Evolutionary conservation across 2,888 invertebrate species (phyloP).

Genomic region (Eugnorisma glareosa): DNA sequence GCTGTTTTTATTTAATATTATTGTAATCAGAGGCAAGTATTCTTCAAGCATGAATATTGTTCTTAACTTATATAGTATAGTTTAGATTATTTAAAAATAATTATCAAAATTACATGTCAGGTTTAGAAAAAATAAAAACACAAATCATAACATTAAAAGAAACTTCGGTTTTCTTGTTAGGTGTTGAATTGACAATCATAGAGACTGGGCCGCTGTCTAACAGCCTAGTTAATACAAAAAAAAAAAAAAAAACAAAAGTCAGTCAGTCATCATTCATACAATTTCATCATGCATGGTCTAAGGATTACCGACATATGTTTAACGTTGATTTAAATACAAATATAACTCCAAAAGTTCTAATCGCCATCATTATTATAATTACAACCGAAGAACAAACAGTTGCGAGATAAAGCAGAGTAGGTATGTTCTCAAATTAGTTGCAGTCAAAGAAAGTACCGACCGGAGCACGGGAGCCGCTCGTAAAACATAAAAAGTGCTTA

Average conservation of each 20-base stretch:
- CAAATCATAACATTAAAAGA: background rate
- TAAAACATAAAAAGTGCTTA: slow-evolving; percentile 89
- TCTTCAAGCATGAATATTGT: background rate
- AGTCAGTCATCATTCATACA: background rate
- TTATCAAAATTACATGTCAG: no score
- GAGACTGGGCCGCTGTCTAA: background rate
- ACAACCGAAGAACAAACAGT: slow-evolving; percentile 63
- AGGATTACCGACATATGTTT: background rate
- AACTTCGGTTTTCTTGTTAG: background rate
- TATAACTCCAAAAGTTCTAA: slow-evolving; percentile 26
- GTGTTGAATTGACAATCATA: background rate
- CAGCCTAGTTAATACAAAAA: background rate
- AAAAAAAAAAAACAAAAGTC: no score
- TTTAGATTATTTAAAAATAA: no score
- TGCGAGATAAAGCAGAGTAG: slow-evolving; percentile 64
- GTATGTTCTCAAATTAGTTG: slow-evolving; percentile 82
- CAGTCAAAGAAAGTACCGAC: slow-evolving; percentile 82
- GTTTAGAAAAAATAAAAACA: no score
- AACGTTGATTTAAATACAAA: slow-evolving; percentile 12
- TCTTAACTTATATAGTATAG: background rate
- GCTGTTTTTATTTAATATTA: background rate
- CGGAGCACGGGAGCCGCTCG: slow-evolving; percentile 83
- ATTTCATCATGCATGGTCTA: background rate
- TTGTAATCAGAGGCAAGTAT: background rate
- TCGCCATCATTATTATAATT: slow-evolving; percentile 48